phyloP scores from a whole-genome alignment of 2,113 vertebrate species.

The Ammodytes dubius region DNA sequence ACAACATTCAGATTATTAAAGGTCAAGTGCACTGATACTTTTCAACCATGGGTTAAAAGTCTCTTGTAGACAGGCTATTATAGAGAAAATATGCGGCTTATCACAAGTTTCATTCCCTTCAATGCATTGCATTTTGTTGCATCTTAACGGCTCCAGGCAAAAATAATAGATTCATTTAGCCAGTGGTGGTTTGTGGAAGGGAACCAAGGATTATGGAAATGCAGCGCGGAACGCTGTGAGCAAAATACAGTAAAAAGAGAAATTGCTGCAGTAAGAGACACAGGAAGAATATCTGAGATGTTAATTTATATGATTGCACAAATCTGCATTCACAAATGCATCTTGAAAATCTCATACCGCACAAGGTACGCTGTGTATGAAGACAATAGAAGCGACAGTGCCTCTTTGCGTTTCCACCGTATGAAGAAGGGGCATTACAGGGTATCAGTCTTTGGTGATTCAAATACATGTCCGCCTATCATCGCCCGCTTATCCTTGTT shows the following conservation, averaged over 20 bases:
- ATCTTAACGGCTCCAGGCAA: constrained; percentile 79
- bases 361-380: constrained; percentile 48
- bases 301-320: constrained; percentile 76
- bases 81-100: constrained; percentile 64
- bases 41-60: constrained; percentile 34
- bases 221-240: constrained; percentile 73
- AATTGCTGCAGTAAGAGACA: constrained; percentile 71
- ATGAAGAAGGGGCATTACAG: constrained; percentile 50
- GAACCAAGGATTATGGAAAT: constrained; percentile 85
- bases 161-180: constrained; percentile 86
- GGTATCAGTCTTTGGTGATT: constrained; percentile 51
- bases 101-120: constrained; percentile 73
- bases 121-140: constrained; percentile 83
- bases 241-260: constrained; percentile 75
- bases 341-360: constrained; percentile 53
- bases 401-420: constrained; percentile 23
- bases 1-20: constrained; percentile 42
- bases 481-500: constrained; percentile 75
- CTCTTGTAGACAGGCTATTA: constrained; percentile 56
- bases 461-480: constrained; percentile 75
- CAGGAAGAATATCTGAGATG: constrained; percentile 69
- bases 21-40: constrained; percentile 63
- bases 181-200: constrained; percentile 82
- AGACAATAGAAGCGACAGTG: constrained; percentile 56
- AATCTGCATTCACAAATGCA: constrained; percentile 67